Conservation (phyloP, 2,888 invertebrate species). For the Drosophila formosana region DNA sequence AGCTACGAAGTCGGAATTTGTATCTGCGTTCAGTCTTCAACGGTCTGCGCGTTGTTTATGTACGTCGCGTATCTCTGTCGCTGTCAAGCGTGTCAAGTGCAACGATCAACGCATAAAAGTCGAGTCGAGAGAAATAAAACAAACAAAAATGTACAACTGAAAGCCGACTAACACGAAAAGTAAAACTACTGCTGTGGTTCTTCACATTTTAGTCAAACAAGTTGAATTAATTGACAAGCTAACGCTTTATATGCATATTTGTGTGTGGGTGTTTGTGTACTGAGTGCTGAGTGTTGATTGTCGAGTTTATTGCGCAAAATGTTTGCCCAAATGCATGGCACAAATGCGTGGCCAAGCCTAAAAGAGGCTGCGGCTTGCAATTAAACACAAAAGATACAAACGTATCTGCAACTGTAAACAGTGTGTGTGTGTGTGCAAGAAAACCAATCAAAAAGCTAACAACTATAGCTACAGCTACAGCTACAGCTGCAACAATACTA, state of each 20-base stretch:
- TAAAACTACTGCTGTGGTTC: constrained; percentile 11
- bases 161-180: neutral
- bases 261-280: neutral
- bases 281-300: constrained; percentile 18
- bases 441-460: constrained; percentile 28
- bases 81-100: constrained; percentile 18
- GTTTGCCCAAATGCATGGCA: constrained; percentile 42
- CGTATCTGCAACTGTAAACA: constrained; percentile 57
- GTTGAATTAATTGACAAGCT: constrained; percentile 38
- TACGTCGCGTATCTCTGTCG: constrained; percentile 36
- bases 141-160: constrained; percentile 21
- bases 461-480: constrained; percentile 12
- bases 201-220: constrained; percentile 22
- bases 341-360: constrained; percentile 63
- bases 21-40: constrained; percentile 63
- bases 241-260: constrained; percentile 15
- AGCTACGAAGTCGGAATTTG: constrained; percentile 19
- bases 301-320: constrained; percentile 36
- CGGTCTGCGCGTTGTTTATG: constrained; percentile 67
- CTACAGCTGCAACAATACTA: constrained; percentile 3
- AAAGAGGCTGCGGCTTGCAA: constrained; percentile 54
- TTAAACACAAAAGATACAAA: constrained; percentile 57
- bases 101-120: constrained; percentile 17
- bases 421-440: constrained; percentile 24
- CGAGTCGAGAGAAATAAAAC: constrained; percentile 8